Conservation (phyloP, 1,140 invertebrate genomes). For the Leptinotarsa undecemlineata region DNA sequence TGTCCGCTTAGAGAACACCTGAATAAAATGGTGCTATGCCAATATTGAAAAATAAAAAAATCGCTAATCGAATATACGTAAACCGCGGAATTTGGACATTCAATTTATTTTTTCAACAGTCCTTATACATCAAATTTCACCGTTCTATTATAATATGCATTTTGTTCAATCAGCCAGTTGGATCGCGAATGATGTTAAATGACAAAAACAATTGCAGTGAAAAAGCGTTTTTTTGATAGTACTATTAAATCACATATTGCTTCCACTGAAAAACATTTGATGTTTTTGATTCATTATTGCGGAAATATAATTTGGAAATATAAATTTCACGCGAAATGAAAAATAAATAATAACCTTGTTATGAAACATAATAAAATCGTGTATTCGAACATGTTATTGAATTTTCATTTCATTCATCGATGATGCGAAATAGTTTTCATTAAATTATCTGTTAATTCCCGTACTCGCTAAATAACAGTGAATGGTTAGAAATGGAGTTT, state of each 20-base stretch:
- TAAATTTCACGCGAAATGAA: neutral
- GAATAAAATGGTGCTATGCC: no score
- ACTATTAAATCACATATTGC: neutral
- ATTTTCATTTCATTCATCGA: neutral
- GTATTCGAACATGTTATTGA: neutral
- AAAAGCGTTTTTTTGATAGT: neutral
- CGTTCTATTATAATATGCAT: neutral
- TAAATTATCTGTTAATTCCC: neutral
- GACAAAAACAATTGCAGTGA: neutral
- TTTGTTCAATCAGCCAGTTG: neutral
- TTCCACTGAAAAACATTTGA: neutral
- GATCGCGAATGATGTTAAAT: neutral
- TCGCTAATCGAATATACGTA: no score
- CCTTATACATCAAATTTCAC: neutral
- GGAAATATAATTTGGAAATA: slow-evolving; percentile 4
- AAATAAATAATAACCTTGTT: neutral
- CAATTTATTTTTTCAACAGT: no score
- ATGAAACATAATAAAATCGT: slow-evolving; percentile 7
- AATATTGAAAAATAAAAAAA: no score
- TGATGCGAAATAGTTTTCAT: neutral
- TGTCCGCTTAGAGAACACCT: no score
- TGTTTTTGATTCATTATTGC: neutral
- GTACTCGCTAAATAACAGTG: no score
- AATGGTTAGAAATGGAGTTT: no score
- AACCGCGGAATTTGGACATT: no score